A percentile compares a stretch with the other conserved stretches of the same genome.
Conservation (phyloP, 35 echinoderm and acorn worm genomes). For the Lytechinus pictus region DNA sequence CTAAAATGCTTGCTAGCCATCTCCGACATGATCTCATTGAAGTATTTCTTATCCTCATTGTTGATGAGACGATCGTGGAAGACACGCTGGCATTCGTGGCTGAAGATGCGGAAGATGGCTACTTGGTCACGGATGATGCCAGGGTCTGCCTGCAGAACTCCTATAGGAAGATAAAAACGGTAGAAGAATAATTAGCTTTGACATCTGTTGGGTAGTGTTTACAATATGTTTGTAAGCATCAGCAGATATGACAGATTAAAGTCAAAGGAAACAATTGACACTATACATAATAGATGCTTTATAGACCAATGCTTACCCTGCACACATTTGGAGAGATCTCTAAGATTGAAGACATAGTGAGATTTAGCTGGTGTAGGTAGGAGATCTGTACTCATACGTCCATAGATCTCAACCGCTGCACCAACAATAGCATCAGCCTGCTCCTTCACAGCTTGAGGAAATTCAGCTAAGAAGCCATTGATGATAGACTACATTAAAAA, state of each 20-base stretch:
- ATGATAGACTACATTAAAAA: constrained; percentile 78
- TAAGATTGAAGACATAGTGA: constrained; percentile 95
- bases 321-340: constrained; percentile 96
- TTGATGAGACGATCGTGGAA: constrained; percentile 99
- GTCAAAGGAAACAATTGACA: neutral
- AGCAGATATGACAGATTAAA: too few species aligned
- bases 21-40: constrained; percentile 95
- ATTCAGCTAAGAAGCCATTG: constrained; percentile 94
- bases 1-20: constrained; percentile 97
- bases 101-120: constrained; percentile 95
- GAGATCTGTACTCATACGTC: constrained; percentile 94
- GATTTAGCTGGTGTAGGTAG: constrained; percentile 97
- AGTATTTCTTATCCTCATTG: constrained; percentile 92
- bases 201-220: neutral
- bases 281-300: neutral
- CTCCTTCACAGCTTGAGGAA: constrained; percentile 78
- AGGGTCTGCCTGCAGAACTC: constrained; percentile 88
- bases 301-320: constrained; percentile 69
- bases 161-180: neutral
- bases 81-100: constrained; percentile 96
- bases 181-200: neutral
- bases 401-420: constrained; percentile 96
- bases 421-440: constrained; percentile 83
- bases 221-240: neutral
- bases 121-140: constrained; percentile 79